Evolutionary conservation across 2,888 invertebrate species (phyloP), one percentile per base, ranked within the genome.

Genomic region (Allacma fusca): DNA sequence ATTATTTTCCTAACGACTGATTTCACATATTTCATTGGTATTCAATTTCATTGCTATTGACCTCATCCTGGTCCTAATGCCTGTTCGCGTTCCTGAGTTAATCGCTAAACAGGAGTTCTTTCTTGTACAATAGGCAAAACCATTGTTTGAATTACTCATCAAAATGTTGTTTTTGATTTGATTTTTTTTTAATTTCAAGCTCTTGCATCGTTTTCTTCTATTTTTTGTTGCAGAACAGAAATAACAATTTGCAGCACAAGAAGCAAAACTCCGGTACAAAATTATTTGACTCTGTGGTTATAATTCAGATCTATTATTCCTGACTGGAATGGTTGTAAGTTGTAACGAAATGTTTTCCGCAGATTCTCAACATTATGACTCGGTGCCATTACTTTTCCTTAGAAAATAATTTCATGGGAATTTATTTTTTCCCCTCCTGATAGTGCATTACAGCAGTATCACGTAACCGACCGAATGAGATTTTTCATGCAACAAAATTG

Each of bases 401-500:
- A 16, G 50, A 50, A 50, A 50, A 50, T 50, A 50, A 50, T 50
- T 50, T 50, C 50, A 50, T 50, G 50, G 50, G 50, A 50, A 16
- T 40, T 16, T 16, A 50, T 50, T 50, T 50, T 50, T 50, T 50
- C 50, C 16, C 2, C 19, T 12, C 2, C 50, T 50, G 19, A n/a
- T n/a, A n/a, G 19, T 4, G 16, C 16, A 50, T 50, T 50, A 16
- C 50, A 50, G 34, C 4, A 50, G 50, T 50, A 50, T 50, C 50
- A 50, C 50, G 50, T 50, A 50, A 50, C 50, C 4, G 5, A 50
- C 5, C 1, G 50, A 50, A 50, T 50, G 50, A 50, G 50, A 50
- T 50, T 50, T n/a, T n/a, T 50, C 50, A 50, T 50, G 50, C n/a
- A 50, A 50, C 50, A 50, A 5, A 50, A 50, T 50, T 50, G 50